Evolutionary conservation across 2,797 vertebrate genomes (phyloP).

Genomic region (Lithobates pipiens): DNA sequence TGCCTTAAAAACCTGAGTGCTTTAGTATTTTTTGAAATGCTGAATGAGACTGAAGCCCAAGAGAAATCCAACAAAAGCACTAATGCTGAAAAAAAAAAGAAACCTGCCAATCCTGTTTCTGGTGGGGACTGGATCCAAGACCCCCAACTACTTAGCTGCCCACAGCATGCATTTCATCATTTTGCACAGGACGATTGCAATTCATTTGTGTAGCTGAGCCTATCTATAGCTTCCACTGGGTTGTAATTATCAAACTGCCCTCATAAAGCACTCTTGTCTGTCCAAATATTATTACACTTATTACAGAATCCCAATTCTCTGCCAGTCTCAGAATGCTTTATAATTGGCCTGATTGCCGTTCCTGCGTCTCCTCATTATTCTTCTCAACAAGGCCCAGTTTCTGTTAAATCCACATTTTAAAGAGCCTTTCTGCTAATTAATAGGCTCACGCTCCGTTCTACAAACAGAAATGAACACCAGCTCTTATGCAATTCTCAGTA

Average conservation of each 20-base stretch:
- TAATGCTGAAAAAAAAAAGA: neutral
- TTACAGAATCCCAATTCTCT: slow-evolving; percentile 9
- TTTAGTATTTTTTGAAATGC: too few species aligned
- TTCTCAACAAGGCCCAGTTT: slow-evolving; percentile 51
- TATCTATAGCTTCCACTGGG: neutral
- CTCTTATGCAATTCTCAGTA: slow-evolving; percentile 42
- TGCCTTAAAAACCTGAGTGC: too few species aligned
- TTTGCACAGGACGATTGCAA: neutral
- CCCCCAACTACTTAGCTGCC: neutral
- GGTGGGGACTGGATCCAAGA: neutral
- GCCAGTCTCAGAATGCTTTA: slow-evolving; percentile 43
- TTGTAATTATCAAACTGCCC: slow-evolving; percentile 3
- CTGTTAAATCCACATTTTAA: slow-evolving; percentile 58
- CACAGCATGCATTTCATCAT: neutral
- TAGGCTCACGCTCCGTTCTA: slow-evolving; percentile 38
- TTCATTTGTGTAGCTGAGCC: neutral
- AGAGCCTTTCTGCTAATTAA: slow-evolving; percentile 56
- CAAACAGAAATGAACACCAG: slow-evolving; percentile 46
- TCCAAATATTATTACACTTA: neutral
- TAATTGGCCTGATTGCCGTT: slow-evolving; percentile 57
- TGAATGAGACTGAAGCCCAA: too few species aligned
- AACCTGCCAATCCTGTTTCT: neutral
- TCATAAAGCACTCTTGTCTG: neutral
- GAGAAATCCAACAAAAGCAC: neutral
- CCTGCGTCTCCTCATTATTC: slow-evolving; percentile 58